phyloP scores from a whole-genome alignment of 92 coral and sea anemone genomes.

The Virgularia gustaviana region DNA sequence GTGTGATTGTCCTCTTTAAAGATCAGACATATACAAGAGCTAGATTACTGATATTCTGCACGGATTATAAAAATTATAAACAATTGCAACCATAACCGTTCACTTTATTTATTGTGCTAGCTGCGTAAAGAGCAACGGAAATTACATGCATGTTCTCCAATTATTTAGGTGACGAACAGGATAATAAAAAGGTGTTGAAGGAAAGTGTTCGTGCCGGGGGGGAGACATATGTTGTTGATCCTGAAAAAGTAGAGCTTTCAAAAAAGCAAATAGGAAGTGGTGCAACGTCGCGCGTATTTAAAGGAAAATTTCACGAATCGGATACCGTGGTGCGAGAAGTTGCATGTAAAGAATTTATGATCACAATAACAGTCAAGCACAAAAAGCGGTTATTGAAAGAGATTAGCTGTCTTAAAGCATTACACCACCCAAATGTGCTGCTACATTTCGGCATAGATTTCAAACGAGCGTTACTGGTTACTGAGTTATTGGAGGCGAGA shows the following conservation, averaged over 20 bases:
- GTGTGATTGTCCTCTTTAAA: no score
- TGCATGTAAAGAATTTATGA: conserved; percentile 55
- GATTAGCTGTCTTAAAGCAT: conserved; percentile 15
- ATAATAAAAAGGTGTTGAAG: no score
- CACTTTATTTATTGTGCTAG: no score
- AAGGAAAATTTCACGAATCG: conserved; percentile 4
- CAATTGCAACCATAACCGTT: no score
- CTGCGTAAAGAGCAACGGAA: no score
- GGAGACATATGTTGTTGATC: conserved; percentile 22
- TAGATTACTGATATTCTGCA: no score
- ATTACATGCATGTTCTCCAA: no score
- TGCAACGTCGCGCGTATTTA: no score
- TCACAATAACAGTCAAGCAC: conserved; percentile 37
- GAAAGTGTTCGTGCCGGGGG: conserved; percentile 22
- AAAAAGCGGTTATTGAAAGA: conserved; percentile 39
- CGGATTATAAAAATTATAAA: no score
- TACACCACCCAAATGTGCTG: conserved; percentile 39
- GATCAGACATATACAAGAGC: no score
- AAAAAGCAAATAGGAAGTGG: conserved; percentile 34
- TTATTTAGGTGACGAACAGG: no score
- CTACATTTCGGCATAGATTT: conserved; percentile 35
- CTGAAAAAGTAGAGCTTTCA: conserved; percentile 15
- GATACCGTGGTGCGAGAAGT: conserved; percentile 8
- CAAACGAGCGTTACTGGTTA: conserved; percentile 33
- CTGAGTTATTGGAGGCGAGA: conserved; percentile 38